Percentiles rank a stretch among this genome's conserved stretches.
Evolutionary conservation across 1,140 invertebrate genomes (phyloP).

Genomic region (Trichonephila clavipes): DNA sequence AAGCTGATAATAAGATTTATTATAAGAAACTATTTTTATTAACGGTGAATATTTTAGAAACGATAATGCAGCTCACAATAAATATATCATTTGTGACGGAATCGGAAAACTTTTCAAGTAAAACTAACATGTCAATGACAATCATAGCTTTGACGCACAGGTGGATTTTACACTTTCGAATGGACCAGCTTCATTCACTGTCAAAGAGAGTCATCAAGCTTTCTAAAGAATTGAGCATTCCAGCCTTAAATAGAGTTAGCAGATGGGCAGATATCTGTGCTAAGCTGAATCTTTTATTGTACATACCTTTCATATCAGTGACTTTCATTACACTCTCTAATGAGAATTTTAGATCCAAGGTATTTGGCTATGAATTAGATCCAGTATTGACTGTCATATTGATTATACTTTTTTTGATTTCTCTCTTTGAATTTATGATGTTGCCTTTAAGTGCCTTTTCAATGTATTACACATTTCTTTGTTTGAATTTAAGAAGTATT

Average conservation of each 20-base stretch:
- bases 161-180: not conserved
- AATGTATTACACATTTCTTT: not conserved
- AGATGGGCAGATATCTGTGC: not conserved
- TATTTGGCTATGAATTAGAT: not conserved
- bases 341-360: not conserved
- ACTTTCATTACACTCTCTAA: not conserved
- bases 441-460: not conserved
- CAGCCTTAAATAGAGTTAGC: not conserved
- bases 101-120: not conserved
- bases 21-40: not conserved
- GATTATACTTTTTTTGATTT: not conserved
- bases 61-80: not conserved
- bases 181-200: not conserved
- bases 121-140: not conserved
- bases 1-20: not conserved
- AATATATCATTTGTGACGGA: not conserved
- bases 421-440: not conserved
- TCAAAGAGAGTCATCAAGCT: not conserved
- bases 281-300: not conserved
- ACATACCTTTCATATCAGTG: not conserved
- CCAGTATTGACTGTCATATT: not conserved
- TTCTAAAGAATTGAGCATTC: not conserved
- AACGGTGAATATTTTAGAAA: not conserved
- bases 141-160: not conserved
- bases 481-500: not conserved